Percentiles rank a stretch among this genome's conserved stretches.
phyloP scores from a whole-genome alignment of 1,140 invertebrate genomes.

The Drosophila pruinosa region DNA sequence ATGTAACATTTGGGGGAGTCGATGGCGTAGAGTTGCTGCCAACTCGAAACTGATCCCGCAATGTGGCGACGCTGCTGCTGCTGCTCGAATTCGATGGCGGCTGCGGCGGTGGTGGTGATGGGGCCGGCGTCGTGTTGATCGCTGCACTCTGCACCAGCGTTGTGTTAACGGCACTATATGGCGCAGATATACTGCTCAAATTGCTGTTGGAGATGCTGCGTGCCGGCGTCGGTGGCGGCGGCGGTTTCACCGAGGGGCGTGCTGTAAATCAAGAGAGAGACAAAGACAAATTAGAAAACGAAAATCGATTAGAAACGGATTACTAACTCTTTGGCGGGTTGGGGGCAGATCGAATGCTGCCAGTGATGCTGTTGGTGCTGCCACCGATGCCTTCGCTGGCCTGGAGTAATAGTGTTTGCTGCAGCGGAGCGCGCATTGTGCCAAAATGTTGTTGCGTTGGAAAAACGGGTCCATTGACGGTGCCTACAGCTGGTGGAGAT shows the following conservation, averaged over 20 bases:
- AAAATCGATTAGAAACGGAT: background rate
- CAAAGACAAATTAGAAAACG: no score
- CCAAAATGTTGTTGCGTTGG: constrained; percentile 78
- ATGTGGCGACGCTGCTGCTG: constrained; percentile 67
- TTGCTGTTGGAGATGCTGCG: constrained; percentile 82
- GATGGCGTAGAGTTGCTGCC: constrained; percentile 48
- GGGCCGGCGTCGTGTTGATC: constrained; percentile 42
- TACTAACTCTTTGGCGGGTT: constrained; percentile 75
- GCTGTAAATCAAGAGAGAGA: constrained; percentile 18
- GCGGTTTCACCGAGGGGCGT: constrained; percentile 78
- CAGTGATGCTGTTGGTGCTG: constrained; percentile 57
- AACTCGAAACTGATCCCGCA: constrained; percentile 73
- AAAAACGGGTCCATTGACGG: constrained; percentile 66
- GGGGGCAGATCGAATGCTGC: constrained; percentile 67
- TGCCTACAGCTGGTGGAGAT: constrained; percentile 71
- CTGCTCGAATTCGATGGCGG: constrained; percentile 69
- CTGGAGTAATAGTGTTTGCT: constrained; percentile 53
- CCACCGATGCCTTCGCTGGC: constrained; percentile 57
- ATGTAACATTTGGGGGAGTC: constrained; percentile 39
- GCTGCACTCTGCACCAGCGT: constrained; percentile 57
- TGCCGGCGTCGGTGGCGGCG: constrained; percentile 78
- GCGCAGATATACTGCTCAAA: constrained; percentile 54
- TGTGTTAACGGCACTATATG: constrained; percentile 66
- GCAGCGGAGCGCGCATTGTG: constrained; percentile 70
- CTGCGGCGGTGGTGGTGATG: constrained; percentile 50